Evolutionary conservation across 1,140 invertebrate species (phyloP).

Genomic region (Ceratina australensis): DNA sequence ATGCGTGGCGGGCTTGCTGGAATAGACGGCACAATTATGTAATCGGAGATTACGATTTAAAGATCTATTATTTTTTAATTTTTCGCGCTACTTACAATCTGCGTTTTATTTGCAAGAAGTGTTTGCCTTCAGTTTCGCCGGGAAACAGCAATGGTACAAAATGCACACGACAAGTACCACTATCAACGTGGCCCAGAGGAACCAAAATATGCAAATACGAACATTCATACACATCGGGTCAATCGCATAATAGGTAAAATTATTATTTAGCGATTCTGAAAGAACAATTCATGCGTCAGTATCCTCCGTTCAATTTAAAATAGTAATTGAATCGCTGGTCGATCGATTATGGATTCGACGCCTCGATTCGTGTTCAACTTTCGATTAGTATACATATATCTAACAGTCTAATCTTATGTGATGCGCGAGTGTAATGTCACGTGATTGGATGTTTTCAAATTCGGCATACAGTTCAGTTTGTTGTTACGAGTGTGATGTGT

Average conservation of each 20-base stretch:
- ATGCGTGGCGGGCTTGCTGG: neutral
- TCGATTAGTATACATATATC: too few relatives aligned
- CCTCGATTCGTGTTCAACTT: too few relatives aligned
- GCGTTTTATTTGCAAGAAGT: neutral
- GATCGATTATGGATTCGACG: neutral
- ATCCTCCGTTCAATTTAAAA: neutral
- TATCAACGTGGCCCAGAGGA: conserved; percentile 64
- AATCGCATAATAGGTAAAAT: conserved; percentile 60
- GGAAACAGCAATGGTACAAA: conserved; percentile 58
- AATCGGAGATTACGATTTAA: neutral
- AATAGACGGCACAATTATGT: neutral
- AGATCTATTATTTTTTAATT: neutral
- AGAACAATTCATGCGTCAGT: conserved; percentile 15
- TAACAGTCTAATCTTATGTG: too few relatives aligned
- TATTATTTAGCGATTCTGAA: conserved; percentile 53
- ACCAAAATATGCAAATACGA: conserved; percentile 69
- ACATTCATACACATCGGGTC: conserved; percentile 66
- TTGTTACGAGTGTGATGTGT: neutral
- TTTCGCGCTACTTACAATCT: conserved; percentile 1
- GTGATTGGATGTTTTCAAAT: conserved; percentile 24
- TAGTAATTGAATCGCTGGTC: neutral
- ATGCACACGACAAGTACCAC: conserved; percentile 60
- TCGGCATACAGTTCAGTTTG: too few relatives aligned
- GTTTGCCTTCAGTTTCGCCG: conserved; percentile 33
- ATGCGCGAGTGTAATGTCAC: neutral